A percentile compares a stretch with the other conserved stretches of the same genome.
phyloP scores from a whole-genome alignment of 2,113 vertebrate genomes.

The Malaclemys terrapin region DNA sequence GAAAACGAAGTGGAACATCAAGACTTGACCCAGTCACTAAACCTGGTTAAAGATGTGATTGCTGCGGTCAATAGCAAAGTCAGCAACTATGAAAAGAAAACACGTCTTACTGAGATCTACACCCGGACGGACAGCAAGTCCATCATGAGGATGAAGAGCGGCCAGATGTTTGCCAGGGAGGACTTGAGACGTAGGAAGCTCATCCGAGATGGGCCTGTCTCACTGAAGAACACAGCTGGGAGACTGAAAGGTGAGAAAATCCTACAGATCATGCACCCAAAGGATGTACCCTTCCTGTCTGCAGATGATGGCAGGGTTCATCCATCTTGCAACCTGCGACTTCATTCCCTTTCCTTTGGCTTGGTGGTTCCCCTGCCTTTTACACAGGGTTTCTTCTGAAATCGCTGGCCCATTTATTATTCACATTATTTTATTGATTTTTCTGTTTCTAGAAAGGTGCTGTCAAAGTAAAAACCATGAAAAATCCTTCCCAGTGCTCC shows the following conservation, averaged over 20 bases:
- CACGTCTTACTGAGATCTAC: constrained; percentile 91
- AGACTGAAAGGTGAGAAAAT: constrained; percentile 87
- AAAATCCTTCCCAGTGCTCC: fast-evolving
- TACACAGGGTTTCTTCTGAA: neutral
- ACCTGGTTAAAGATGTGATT: constrained; percentile 90
- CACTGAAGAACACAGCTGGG: constrained; percentile 86
- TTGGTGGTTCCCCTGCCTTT: neutral
- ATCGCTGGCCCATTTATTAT: neutral
- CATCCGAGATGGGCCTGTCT: constrained; percentile 90
- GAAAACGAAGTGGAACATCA: constrained; percentile 88
- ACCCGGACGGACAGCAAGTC: constrained; percentile 92
- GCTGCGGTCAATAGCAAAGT: constrained; percentile 93
- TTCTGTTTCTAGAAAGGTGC: neutral
- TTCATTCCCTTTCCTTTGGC: neutral
- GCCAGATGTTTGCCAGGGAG: constrained; percentile 95
- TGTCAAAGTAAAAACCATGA: neutral
- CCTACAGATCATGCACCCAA: too few species aligned
- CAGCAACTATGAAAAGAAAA: constrained; percentile 93
- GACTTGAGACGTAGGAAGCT: constrained; percentile 92
- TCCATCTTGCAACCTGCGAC: neutral
- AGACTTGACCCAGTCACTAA: constrained; percentile 87
- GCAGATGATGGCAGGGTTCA: neutral
- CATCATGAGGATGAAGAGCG: constrained; percentile 96
- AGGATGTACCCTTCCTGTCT: neutral
- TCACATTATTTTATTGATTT: neutral